Conservation (phyloP, 2,888 invertebrate species). For the Drepana falcataria region DNA sequence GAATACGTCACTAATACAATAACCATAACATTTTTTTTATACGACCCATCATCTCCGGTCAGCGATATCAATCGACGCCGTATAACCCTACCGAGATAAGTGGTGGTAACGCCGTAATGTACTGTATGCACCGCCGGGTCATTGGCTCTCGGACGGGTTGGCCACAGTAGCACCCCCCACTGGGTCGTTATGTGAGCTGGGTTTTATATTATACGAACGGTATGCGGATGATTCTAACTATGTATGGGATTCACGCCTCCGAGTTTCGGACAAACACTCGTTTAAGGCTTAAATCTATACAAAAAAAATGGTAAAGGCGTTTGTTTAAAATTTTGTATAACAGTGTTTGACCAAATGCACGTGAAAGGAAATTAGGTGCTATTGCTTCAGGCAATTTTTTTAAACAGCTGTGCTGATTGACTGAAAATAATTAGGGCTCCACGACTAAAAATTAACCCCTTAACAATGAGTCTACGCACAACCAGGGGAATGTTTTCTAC, state of each 20-base stretch:
- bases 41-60: conserved; percentile 48
- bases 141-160: conserved; percentile 16
- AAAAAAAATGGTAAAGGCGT: too few relatives aligned
- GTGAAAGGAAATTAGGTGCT: too few relatives aligned
- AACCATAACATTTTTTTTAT: conserved; percentile 39
- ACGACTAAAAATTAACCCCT: too few relatives aligned
- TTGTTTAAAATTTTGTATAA: too few relatives aligned
- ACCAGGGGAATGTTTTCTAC: too few relatives aligned
- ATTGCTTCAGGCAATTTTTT: too few relatives aligned
- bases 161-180: conserved; percentile 69
- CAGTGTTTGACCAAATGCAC: too few relatives aligned
- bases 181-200: conserved; percentile 56
- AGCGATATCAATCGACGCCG: conserved; percentile 59
- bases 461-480: too few relatives aligned
- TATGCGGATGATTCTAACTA: conserved; percentile 11
- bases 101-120: conserved; percentile 58
- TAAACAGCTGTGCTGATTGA: too few relatives aligned
- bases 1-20: conserved; percentile 22
- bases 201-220: conserved; percentile 31
- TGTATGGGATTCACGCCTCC: neutral
- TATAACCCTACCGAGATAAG: conserved; percentile 62
- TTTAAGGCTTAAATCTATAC: neutral
- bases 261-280: neutral
- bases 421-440: too few relatives aligned
- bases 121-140: conserved; percentile 26